Percentiles rank a stretch among this genome's conserved stretches.
phyloP scores from a whole-genome alignment of 2,888 invertebrate genomes.

The Cheilosia vulpina region DNA sequence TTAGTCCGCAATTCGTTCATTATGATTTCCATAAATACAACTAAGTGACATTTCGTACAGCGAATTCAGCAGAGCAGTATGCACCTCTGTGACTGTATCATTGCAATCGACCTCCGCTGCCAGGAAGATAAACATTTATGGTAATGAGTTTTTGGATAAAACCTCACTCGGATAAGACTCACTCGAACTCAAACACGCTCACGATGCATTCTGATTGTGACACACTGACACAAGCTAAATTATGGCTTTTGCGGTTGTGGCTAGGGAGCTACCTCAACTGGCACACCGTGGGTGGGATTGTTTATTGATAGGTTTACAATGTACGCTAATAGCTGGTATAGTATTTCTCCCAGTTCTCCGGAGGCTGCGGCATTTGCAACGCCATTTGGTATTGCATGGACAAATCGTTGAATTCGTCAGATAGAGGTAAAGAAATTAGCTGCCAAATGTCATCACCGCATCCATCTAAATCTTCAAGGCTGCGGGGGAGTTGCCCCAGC shows the following conservation, averaged over 20 bases:
- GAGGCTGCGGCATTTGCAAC: constrained; percentile 7
- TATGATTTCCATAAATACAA: constrained; percentile 66
- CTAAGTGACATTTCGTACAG: constrained; percentile 63
- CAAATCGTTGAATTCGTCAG: constrained; percentile 27
- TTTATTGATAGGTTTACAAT: constrained; percentile 60
- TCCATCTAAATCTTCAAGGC: too few species aligned
- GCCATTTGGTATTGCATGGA: constrained; percentile 7
- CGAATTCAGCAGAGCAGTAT: constrained; percentile 25
- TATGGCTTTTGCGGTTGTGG: constrained; percentile 51
- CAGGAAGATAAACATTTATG: constrained; percentile 72
- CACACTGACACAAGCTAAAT: constrained; percentile 43
- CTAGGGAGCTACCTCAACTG: constrained; percentile 51
- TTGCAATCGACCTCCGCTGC: constrained; percentile 63
- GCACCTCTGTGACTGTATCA: constrained; percentile 30
- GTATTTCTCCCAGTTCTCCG: not conserved
- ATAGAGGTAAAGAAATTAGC: not conserved
- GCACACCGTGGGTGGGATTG: constrained; percentile 66
- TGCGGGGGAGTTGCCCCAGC: too few species aligned
- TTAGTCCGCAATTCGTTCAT: constrained; percentile 39
- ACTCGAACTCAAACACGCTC: constrained; percentile 46
- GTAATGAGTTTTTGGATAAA: constrained; percentile 69
- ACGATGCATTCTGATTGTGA: constrained; percentile 59
- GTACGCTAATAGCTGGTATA: not conserved
- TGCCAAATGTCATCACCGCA: not conserved
- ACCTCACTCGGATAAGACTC: constrained; percentile 19